These are phyloP conservation scores for Cheilinus undulatus DNA, from an alignment of 2,113 vertebrate genomes.

Conservation along the genomic window DNA sequence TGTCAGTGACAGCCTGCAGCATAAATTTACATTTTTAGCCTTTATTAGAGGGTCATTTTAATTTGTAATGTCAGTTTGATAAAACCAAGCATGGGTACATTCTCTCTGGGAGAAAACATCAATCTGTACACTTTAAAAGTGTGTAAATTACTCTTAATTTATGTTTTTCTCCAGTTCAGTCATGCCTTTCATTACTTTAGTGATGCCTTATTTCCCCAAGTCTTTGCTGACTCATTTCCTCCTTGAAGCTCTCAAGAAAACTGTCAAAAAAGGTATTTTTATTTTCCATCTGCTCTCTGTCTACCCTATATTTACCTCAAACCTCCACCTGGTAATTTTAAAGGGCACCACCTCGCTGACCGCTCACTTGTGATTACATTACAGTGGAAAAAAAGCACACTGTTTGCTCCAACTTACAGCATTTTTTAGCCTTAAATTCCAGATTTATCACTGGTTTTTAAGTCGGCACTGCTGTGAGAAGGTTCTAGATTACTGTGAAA, in stretches of 20 bases:
- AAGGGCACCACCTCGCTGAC: constrained; percentile 15
- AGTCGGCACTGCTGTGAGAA: no score
- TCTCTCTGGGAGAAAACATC: no score
- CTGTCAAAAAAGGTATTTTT: not conserved
- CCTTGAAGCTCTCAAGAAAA: not conserved
- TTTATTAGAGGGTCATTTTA: not conserved
- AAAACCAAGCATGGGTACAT: not conserved
- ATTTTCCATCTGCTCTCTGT: constrained; percentile 8
- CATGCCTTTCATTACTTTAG: no score
- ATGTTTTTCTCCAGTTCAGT: no score
- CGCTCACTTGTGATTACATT: constrained; percentile 27
- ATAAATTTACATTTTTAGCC: not conserved
- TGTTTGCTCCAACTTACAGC: not conserved
- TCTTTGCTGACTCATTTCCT: not conserved
- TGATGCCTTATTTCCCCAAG: not conserved
- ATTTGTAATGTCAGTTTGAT: not conserved
- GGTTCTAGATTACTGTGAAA: no score
- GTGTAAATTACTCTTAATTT: no score
- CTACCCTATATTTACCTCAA: constrained; percentile 10
- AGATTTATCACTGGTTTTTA: no score
- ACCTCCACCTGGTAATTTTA: constrained; percentile 33
- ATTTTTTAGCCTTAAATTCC: no score
- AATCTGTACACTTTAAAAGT: no score
- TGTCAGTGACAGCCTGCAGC: not conserved
- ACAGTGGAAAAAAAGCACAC: constrained; percentile 1